Conservation (phyloP, 2,113 vertebrate genomes). For the Tragelaphus buxtoni region DNA sequence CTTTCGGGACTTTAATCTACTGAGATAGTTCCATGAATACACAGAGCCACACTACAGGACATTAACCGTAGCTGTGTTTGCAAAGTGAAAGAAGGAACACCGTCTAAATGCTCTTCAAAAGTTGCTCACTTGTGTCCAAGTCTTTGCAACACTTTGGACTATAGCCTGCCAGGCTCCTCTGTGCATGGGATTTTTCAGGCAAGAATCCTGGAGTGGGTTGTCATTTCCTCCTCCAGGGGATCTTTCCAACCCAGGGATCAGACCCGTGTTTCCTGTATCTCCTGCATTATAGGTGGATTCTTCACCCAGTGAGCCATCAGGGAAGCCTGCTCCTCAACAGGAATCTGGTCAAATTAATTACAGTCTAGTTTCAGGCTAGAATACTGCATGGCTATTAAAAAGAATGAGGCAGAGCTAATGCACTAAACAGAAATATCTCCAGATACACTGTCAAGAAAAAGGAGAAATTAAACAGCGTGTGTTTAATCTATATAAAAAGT, state of each 20-base stretch:
- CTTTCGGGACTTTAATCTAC: not conserved
- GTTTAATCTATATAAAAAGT: not conserved
- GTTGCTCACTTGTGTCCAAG: not conserved
- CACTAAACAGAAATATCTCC: not conserved
- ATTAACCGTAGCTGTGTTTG: accelerated
- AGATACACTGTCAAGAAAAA: not conserved
- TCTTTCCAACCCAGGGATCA: not conserved
- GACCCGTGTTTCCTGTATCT: not conserved
- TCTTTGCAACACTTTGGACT: not conserved
- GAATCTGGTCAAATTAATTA: not conserved
- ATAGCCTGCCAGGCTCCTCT: not conserved
- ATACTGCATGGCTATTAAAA: accelerated
- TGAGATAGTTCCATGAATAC: accelerated
- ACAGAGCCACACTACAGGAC: accelerated
- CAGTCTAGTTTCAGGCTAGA: not conserved
- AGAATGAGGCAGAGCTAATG: not conserved
- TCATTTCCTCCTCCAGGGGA: not conserved
- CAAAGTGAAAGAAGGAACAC: not conserved
- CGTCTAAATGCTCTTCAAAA: accelerated
- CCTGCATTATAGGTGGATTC: not conserved
- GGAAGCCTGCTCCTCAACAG: not conserved
- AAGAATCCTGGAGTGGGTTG: not conserved
- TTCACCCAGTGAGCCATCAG: not conserved
- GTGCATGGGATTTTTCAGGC: not conserved
- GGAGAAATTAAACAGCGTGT: not conserved